Conservation (phyloP, 2,113 vertebrate genomes). For the Diglossa brunneiventris region DNA sequence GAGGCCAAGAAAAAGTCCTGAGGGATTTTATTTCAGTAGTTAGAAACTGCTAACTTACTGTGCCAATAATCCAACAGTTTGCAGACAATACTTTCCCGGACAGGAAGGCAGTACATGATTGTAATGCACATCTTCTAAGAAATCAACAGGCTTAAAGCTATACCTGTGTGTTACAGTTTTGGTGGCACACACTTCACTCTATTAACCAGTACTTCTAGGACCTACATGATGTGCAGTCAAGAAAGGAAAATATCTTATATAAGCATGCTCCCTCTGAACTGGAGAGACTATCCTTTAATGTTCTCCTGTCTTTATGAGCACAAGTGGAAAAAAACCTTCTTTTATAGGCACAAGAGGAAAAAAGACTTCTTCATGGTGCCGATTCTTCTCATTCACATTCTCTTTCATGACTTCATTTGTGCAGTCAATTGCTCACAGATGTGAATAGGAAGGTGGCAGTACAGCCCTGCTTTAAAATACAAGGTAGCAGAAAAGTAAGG, state of each 20-base stretch:
- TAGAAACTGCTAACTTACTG: neutral
- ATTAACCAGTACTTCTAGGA: neutral
- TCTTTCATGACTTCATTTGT: neutral
- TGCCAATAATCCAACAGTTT: neutral
- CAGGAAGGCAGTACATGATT: neutral
- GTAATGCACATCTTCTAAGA: neutral
- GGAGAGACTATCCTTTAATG: neutral
- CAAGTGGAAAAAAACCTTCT: neutral
- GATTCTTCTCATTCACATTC: neutral
- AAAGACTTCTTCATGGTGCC: neutral
- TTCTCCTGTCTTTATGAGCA: neutral
- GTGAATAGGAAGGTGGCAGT: neutral
- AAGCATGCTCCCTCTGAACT: neutral
- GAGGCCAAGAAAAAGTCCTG: neutral
- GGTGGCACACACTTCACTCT: neutral
- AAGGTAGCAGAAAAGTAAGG: neutral
- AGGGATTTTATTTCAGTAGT: neutral
- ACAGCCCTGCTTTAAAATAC: neutral
- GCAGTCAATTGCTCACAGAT: neutral
- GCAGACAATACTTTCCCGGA: neutral
- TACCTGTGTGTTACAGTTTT: neutral
- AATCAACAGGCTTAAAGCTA: neutral
- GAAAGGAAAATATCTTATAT: neutral
- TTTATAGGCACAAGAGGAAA: neutral
- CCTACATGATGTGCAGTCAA: neutral